Evolutionary conservation across 2,888 invertebrate genomes (phyloP), one percentile per base, ranked within the genome.

Genomic region (Entomobrya multifasciata): DNA sequence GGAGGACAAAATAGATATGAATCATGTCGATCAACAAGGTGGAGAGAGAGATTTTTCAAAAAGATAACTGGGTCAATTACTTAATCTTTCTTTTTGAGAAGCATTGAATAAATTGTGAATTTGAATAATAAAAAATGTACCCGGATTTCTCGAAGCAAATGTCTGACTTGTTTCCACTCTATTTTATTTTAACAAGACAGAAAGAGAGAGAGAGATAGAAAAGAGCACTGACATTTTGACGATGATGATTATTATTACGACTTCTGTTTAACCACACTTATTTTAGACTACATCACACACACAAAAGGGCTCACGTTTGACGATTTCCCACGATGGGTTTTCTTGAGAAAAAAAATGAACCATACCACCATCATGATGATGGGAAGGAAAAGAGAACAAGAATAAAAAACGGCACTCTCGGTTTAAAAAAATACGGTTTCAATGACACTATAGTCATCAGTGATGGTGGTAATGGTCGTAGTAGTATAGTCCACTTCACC

Each of bases 61-160:
- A n/a, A 78, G 62, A 78, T 80, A 80, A 80, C 80, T 81, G 49
- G 81, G 81, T 81, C 81, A 81, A 81, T 81, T 81, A 49, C 81
- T 81, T 81, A 81, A 81, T 72, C 57, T 41, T 44, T 17, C 17
- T 17, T 4, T 36, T 27, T 65, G n/a, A 47, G n/a, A 47, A 3
- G 44, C 11, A 15, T 47, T 47, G 47, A 47, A 47, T 47, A 47
- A 47, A n/a, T 47, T 11, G 20, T n/a, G 5, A 25, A 15, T 20
- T 5, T 47, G n/a, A 13, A 13, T 74, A 2, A 49, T 25, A 15
- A 22, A 20, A 41, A 77, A 47, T 27, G 11, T 1, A 52, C 41
- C 78, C 47, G 78, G 78, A 79, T 79, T 62, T 79, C 30, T 79
- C 1, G 65, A 65, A 79, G n/a, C n/a, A n/a, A n/a, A n/a, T n/a